Evolutionary conservation across 2,888 invertebrate species (phyloP).

Genomic region (Trachelus stipa): DNA sequence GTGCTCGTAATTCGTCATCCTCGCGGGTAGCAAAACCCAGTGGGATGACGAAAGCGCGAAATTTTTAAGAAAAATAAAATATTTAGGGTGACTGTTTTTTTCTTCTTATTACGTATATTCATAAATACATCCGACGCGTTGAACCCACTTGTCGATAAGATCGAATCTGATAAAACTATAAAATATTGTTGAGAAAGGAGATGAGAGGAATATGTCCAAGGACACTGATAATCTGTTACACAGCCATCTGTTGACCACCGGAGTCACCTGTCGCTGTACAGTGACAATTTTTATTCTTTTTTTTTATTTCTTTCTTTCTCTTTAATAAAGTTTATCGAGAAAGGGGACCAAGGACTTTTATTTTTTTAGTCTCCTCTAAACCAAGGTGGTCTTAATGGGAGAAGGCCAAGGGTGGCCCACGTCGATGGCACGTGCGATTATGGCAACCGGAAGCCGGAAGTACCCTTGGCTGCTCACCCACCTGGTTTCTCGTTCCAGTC

Average conservation of each 20-base stretch:
- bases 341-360: background rate
- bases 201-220: too few relatives aligned
- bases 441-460: conserved; percentile 63
- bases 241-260: background rate
- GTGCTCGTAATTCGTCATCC: too few relatives aligned
- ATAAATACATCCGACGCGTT: too few relatives aligned
- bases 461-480: conserved; percentile 64
- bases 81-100: too few relatives aligned
- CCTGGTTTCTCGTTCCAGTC: conserved; percentile 52
- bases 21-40: too few relatives aligned
- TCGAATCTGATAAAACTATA: too few relatives aligned
- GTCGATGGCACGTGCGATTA: conserved; percentile 52
- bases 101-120: too few relatives aligned
- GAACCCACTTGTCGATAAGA: too few relatives aligned
- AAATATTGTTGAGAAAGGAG: too few relatives aligned
- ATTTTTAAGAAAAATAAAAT: too few relatives aligned
- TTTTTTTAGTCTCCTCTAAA: background rate
- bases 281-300: background rate
- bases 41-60: too few relatives aligned
- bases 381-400: background rate
- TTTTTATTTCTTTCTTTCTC: background rate
- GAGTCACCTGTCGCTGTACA: background rate
- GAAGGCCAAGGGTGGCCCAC: background rate
- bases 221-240: too few relatives aligned
- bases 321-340: background rate